Evolutionary conservation across 2,888 invertebrate species (phyloP), one percentile per base, ranked within the genome.

Genomic region (Macaria notata): DNA sequence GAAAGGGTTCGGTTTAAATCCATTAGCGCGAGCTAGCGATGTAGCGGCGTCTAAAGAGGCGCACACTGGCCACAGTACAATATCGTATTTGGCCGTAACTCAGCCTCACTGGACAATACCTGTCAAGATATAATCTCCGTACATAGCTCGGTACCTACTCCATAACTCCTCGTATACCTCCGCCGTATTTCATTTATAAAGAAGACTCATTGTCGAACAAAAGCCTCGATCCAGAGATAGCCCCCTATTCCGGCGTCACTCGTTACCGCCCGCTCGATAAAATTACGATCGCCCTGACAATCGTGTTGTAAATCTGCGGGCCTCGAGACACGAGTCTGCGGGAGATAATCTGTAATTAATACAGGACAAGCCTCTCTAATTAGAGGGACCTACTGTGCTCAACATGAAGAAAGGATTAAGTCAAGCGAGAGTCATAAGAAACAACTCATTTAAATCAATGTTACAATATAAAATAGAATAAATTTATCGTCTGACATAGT

Each of bases 51-150:
- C 33, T 36, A 4, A 46, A 5, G 46, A 33, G 9, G n/a, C 19
- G 7, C 19, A 48, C 39, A n/a, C 39, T 30, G 39, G n/a, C n/a
- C n/a, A 9, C n/a, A 45, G 39, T 46, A 45, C 50, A 36, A 31
- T 57, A 46, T 42, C 19, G 43, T 38, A 33, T 42, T 38, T 30
- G 46, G 31, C 57, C 66, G 70, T 77, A 76, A 77, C 70, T 79
- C 76, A 59, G 47, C 56, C 48, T 46, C 60, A 67, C 63, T 66
- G 76, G 74, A 79, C 77, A 82, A 77, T 81, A 72, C 73, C 63
- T 69, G 71, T 76, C 74, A 65, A 76, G 81, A 83, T 81, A 71
- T 75, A 70, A 80, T 81, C 79, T 72, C 56, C 36, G 46, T 53
- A 50, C 56, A 41, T 46, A 50, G 33, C 33, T 4, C 33, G 33